These are phyloP conservation scores for Adelosebastes latens DNA, from an alignment of 2,797 vertebrate species.

Conservation along the genomic window DNA sequence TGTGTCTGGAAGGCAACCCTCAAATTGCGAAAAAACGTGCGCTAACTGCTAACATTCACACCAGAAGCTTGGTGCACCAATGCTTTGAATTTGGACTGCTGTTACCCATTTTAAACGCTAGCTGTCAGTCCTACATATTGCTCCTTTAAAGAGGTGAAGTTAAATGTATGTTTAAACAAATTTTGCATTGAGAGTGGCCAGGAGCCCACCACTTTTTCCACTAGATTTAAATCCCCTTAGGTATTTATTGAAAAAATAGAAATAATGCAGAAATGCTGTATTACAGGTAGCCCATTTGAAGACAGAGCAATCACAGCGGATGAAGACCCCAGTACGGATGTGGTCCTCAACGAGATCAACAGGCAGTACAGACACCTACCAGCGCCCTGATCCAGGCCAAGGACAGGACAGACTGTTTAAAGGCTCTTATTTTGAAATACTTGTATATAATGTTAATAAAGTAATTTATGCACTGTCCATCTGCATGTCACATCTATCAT, in stretches of 20 bases:
- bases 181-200: background rate
- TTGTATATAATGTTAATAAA: constrained; percentile 29
- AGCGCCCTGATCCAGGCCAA: constrained; percentile 7
- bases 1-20: no score
- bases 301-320: constrained; percentile 71
- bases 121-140: no score
- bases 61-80: no score
- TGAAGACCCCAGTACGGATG: constrained; percentile 65
- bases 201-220: background rate
- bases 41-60: no score
- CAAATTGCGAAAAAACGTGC: no score
- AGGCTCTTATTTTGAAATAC: background rate
- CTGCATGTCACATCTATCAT: background rate
- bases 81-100: no score
- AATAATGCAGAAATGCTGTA: background rate
- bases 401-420: background rate
- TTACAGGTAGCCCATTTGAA: constrained; percentile 72
- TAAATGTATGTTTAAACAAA: background rate
- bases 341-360: constrained; percentile 80
- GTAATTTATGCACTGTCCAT: constrained; percentile 15
- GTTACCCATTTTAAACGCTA: no score
- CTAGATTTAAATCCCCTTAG: background rate
- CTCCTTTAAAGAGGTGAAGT: background rate
- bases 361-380: constrained; percentile 41
- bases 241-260: background rate